Evolutionary conservation across 2,113 vertebrate genomes (phyloP).

Genomic region (Megaleporinus macrocephalus): DNA sequence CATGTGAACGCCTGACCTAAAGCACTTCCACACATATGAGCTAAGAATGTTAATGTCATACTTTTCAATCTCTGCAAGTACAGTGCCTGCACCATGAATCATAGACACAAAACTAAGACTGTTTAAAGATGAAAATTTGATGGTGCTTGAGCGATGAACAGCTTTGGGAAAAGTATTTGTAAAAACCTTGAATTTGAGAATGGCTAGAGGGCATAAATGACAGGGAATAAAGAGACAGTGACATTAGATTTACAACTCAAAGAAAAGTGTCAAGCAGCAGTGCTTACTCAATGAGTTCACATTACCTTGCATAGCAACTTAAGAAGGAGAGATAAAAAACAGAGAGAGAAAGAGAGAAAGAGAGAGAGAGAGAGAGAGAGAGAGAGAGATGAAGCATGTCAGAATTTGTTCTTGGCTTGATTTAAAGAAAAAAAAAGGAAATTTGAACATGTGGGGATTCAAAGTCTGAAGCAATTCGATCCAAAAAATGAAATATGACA

Average conservation of each 20-base stretch:
- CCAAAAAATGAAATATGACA: constrained; percentile 11
- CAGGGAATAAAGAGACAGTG: background rate
- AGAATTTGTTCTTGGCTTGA: constrained; percentile 33
- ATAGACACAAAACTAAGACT: background rate
- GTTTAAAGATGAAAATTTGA: background rate
- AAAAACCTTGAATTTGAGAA: background rate
- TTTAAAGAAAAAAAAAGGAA: constrained; percentile 9
- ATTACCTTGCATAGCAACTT: constrained; percentile 11
- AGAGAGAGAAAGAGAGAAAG: constrained; percentile 22
- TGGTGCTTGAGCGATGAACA: background rate
- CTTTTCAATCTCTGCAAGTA: background rate
- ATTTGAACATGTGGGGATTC: constrained; percentile 3
- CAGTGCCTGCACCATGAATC: background rate
- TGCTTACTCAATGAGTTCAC: constrained; percentile 9
- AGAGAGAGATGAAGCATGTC: background rate
- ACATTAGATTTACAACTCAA: constrained; percentile 2
- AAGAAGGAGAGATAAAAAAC: background rate
- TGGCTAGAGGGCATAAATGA: background rate
- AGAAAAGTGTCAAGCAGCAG: background rate
- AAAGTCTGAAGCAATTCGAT: constrained; percentile 24
- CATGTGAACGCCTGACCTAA: background rate
- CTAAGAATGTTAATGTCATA: background rate
- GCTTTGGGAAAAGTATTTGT: too few species aligned
- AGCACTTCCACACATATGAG: too few species aligned
- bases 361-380: background rate